Conservation (phyloP, 2,888 invertebrate genomes). For the Coremacera marginata region DNA sequence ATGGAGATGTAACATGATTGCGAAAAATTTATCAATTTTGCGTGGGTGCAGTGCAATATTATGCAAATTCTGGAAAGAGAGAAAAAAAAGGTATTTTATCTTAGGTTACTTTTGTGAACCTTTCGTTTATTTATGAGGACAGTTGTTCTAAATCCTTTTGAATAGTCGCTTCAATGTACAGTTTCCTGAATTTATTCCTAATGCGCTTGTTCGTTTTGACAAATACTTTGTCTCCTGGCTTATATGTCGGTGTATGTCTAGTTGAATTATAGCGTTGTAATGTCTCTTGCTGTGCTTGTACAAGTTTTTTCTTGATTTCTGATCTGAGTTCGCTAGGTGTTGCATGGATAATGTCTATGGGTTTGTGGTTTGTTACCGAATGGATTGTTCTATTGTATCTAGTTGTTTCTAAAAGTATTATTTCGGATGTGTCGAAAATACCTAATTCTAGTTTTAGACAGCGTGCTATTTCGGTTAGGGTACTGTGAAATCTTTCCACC, state of each 20-base stretch:
- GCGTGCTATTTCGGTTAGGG: slow-evolving; percentile 43
- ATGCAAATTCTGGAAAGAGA: too few species aligned
- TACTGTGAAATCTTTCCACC: slow-evolving; percentile 43
- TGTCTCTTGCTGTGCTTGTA: slow-evolving; percentile 30
- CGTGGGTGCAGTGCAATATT: too few species aligned
- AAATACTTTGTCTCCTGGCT: slow-evolving; percentile 5
- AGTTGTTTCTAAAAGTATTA: slow-evolving; percentile 38
- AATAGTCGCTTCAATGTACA: not conserved
- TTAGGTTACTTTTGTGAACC: not conserved
- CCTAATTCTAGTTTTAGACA: slow-evolving; percentile 44
- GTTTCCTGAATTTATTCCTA: not conserved
- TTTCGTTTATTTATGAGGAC: not conserved
- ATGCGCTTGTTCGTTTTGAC: not conserved
- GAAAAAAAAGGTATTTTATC: not conserved
- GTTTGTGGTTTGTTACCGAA: slow-evolving; percentile 38
- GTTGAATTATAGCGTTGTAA: slow-evolving; percentile 36
- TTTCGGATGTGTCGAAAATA: slow-evolving; percentile 38
- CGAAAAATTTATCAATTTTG: too few species aligned
- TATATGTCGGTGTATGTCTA: not conserved
- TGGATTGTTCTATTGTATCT: slow-evolving; percentile 44
- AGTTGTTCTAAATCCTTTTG: not conserved
- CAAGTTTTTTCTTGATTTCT: too few species aligned
- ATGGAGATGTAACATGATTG: too few species aligned
- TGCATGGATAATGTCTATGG: slow-evolving; percentile 27
- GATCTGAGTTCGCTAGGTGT: not conserved